Evolutionary conservation across 2,113 vertebrate genomes (phyloP).

Genomic region (Gymnarchus niloticus): DNA sequence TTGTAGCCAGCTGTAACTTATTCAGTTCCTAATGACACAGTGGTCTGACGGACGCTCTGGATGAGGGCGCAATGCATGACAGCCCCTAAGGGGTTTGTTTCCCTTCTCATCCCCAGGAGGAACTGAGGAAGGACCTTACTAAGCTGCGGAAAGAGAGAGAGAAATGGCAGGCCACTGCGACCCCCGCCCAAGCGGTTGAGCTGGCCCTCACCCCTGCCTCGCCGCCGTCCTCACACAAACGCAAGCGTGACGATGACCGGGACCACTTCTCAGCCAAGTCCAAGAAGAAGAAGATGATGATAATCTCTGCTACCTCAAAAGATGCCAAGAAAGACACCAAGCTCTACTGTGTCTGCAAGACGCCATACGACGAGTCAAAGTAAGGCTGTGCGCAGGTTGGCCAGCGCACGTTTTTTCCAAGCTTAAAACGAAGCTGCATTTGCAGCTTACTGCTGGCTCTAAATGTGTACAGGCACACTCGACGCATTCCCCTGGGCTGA

Average conservation of each 20-base stretch:
- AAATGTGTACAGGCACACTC: background rate
- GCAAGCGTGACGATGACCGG: constrained; percentile 84
- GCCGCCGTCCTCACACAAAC: constrained; percentile 70
- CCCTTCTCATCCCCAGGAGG: constrained; percentile 71
- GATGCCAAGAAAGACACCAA: constrained; percentile 96
- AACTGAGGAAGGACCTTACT: constrained; percentile 53
- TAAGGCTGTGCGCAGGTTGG: constrained; percentile 55
- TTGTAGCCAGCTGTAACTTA: background rate
- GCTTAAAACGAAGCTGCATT: too few relatives aligned
- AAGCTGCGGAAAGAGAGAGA: constrained; percentile 16
- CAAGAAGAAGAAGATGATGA: constrained; percentile 97
- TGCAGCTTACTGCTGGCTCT: background rate
- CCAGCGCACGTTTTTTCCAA: background rate
- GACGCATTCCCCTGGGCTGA: background rate
- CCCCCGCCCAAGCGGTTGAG: constrained; percentile 45
- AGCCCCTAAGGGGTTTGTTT: background rate
- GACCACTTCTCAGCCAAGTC: constrained; percentile 62
- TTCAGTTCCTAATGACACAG: background rate
- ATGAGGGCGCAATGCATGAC: background rate
- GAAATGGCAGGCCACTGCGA: constrained; percentile 40
- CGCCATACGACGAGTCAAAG: constrained; percentile 96
- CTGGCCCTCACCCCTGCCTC: constrained; percentile 29
- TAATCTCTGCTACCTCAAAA: constrained; percentile 94
- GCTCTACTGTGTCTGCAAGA: constrained; percentile 98
- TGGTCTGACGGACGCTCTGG: background rate